These are phyloP conservation scores for Parazoanthus darwini DNA, from an alignment of 92 coral and sea anemone genomes.

Conservation along the genomic window DNA sequence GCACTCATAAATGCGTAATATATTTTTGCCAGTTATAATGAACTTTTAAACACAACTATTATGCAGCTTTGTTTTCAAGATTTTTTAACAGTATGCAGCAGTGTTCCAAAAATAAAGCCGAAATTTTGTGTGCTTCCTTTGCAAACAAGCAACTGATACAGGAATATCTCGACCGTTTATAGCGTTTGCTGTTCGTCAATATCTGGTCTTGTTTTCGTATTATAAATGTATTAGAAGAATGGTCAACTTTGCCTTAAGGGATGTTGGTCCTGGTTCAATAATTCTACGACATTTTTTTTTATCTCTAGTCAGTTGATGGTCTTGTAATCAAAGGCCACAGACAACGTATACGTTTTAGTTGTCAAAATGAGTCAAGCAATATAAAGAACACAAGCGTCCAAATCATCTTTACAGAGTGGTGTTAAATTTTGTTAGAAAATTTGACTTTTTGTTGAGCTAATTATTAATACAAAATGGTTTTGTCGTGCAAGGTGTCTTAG, in stretches of 20 bases:
- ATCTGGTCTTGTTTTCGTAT: not conserved
- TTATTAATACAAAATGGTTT: not conserved
- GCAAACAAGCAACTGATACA: not conserved
- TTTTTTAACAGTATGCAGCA: not conserved
- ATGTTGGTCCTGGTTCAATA: too few relatives aligned
- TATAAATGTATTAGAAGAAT: too few relatives aligned
- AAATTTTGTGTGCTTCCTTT: not conserved
- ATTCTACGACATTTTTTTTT: too few relatives aligned
- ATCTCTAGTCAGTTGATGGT: not conserved
- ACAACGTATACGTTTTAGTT: too few relatives aligned
- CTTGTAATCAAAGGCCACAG: too few relatives aligned
- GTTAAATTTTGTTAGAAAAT: too few relatives aligned
- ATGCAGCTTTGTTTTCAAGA: not conserved
- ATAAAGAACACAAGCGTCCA: not conserved
- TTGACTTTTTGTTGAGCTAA: not conserved
- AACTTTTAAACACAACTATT: constrained; percentile 38
- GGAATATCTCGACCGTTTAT: not conserved
- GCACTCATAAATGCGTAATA: constrained; percentile 5
- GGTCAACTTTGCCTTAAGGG: not conserved
- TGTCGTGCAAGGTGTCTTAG: too few relatives aligned
- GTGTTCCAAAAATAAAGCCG: not conserved
- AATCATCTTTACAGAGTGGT: not conserved
- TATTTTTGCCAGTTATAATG: constrained; percentile 31
- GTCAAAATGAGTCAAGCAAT: too few relatives aligned
- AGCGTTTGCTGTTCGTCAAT: not conserved